Base-by-base conservation (phyloP, 2,113 vertebrate species). In the Chloropsis cyanopogon region DNA sequence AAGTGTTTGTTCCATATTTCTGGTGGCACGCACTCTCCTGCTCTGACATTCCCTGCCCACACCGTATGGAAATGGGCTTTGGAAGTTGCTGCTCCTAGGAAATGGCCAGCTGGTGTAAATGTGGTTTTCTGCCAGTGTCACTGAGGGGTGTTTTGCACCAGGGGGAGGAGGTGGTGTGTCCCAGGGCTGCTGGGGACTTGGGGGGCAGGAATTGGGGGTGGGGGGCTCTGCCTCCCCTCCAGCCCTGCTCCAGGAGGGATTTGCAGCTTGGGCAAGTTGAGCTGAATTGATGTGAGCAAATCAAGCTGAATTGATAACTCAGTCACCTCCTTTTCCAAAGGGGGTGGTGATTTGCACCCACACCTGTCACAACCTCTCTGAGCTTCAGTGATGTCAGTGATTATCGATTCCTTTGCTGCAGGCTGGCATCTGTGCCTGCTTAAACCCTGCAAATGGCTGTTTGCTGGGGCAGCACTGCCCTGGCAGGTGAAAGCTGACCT, bases 371-470 rank as follows among this genome's bases (percentile, higher is more conserved):
- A n/a, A 13, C 33, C 78, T 9, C 53, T 3, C 1, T 1, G 78
- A 82, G 91, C 61, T 47, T 9, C 12, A 6, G 60, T 53, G 80
- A 1, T 66, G 50, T 8, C 31, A 47, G 71, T 7, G 33, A 4
- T 54, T 9, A 7, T 5, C 3, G 1, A 5, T 33, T 37, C 22
- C 76, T 26, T 4, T 25, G 2, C 57, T 15, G 0, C 31, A 35
- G 77, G 61, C 2, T 1, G 60, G 64, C 47, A 70, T 16, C 70
- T 33, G 39, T 8, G 31, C 20, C 22, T 18, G 49, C 33, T n/a
- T 47, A 12, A 23, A 0, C 9, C 3, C 70, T 17, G 24, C 2
- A 2, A 4, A 2, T 7, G 3, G 1, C 15, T 19, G 88, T 28
- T 61, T 42, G 80, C 64, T 35, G 39, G 29, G 88, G 50, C 82